Evolutionary conservation across 2,797 vertebrate species (phyloP).

Genomic region (Holocentrus rufus): DNA sequence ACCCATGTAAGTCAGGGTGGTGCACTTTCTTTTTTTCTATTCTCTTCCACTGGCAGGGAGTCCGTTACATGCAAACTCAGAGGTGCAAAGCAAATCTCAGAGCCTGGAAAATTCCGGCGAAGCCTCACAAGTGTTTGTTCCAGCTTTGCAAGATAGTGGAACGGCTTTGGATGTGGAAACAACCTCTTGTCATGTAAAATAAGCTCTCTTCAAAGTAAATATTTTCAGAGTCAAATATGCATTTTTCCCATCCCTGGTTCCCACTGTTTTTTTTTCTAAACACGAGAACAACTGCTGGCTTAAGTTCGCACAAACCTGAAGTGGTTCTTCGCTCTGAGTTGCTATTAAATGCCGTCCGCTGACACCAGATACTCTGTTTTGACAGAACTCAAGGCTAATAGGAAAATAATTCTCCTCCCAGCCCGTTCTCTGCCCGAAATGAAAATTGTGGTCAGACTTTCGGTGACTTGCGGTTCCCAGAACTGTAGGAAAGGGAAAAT

Average conservation of each 20-base stretch:
- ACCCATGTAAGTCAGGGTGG: not conserved
- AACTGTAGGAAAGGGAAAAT: slow-evolving; percentile 43
- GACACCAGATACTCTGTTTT: slow-evolving; percentile 73
- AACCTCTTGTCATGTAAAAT: slow-evolving; percentile 41
- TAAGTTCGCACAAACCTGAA: slow-evolving; percentile 24
- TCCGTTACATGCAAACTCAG: not conserved
- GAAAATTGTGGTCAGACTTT: slow-evolving; percentile 62
- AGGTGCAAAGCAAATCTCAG: not conserved
- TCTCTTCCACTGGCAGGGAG: not conserved
- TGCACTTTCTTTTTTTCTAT: not conserved
- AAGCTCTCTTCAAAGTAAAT: slow-evolving; percentile 17
- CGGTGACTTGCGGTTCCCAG: slow-evolving; percentile 54
- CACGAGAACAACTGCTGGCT: slow-evolving; percentile 21
- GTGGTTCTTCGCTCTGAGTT: slow-evolving; percentile 32
- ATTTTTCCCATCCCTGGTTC: slow-evolving; percentile 9
- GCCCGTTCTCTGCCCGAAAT: slow-evolving; percentile 49
- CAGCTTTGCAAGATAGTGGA: slow-evolving; percentile 21
- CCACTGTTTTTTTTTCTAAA: slow-evolving; percentile 5
- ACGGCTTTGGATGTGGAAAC: not conserved
- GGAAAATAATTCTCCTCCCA: slow-evolving; percentile 67
- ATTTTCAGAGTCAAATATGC: slow-evolving; percentile 4
- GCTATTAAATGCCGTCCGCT: slow-evolving; percentile 43
- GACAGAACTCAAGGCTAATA: slow-evolving; percentile 67
- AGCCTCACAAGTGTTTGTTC: slow-evolving; percentile 43
- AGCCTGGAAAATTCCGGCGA: slow-evolving; percentile 26